Base-by-base conservation (phyloP, 2,888 invertebrate genomes). In the Biston betularia region DNA sequence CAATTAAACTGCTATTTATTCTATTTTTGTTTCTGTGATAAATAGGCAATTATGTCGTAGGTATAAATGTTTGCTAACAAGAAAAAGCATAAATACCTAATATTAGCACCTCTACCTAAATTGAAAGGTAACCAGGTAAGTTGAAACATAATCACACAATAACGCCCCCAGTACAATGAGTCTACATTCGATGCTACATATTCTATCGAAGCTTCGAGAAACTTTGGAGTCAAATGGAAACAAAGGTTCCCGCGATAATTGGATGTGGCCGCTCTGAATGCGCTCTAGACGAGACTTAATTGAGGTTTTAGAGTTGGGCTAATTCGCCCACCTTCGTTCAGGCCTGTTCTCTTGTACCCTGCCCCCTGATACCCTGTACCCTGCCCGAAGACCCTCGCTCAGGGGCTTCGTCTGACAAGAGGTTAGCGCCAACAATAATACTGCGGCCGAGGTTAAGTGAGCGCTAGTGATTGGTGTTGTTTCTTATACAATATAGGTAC, bases 301-400 rank as follows among this genome's bases (percentile, higher is more conserved):
- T 93, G 93, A 92, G 92, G 93, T 92, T 93, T 92, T 90, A 89
- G 92, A 92, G 92, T 90, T 90, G 89, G 88, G 89, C 92, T 92
- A 92, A 92, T 93, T 92, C 92, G 86, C 89, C 88, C 89, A 91
- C 92, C 93, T 92, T 89, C 88, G 90, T 89, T 89, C 88, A 86
- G 87, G 76, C 79, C 81, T 84, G 80, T 82, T 73, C 83, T 83
- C 79, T 77, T 24, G 79, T 78, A 79, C 80, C 81, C 79, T 72
- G 65, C 79, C 81, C 79, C 80, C 78, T 71, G 63, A 78, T 24
- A 79, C 76, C 68, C 62, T 56, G 65, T 77, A 79, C 78, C 80
- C 77, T 72, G 63, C 78, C 81, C 78, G 79, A 70, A 68, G 78
- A 80, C 75, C 68, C 65, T 57, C 54, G 68, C 76, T 79, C 83